Percentiles rank a stretch among this genome's conserved stretches.
These are phyloP conservation scores for Trissonchulus latispiculum DNA, from an alignment of 2,888 invertebrate genomes.

Conservation along the genomic window DNA sequence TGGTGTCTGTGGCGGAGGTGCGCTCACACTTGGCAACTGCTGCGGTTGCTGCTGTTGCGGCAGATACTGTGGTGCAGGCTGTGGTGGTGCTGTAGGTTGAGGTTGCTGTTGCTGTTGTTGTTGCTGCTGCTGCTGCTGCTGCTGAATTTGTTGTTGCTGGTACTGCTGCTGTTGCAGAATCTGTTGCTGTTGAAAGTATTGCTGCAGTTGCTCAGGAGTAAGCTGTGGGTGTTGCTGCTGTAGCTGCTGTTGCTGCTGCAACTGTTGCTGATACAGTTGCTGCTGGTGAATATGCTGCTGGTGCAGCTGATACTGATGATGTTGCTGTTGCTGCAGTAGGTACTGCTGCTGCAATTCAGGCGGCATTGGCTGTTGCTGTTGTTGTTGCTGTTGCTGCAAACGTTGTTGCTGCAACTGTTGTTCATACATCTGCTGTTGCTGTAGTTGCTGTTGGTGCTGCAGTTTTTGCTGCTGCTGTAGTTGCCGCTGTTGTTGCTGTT, in stretches of 20 bases:
- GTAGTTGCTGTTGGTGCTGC: slow-evolving; percentile 1
- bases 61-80: not conserved
- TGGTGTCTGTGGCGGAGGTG: not conserved
- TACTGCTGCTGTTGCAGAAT: not conserved
- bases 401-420: slow-evolving; percentile 8
- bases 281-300: slow-evolving; percentile 12
- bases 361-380: not conserved
- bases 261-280: not conserved
- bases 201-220: not conserved
- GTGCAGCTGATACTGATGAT: not conserved
- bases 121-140: not conserved
- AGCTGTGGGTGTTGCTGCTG: not conserved
- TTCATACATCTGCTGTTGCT: not conserved
- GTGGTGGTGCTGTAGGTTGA: not conserved
- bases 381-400: not conserved
- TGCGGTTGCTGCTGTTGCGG: not conserved
- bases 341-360: not conserved
- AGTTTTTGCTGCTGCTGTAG: not conserved
- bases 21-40: not conserved
- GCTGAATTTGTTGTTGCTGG: not conserved
- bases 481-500: slow-evolving; percentile 4
- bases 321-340: not conserved
- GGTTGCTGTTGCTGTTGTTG: not conserved
- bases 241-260: not conserved
- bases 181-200: not conserved